Base-by-base conservation (phyloP, 2,888 invertebrate genomes). In the Lepidochitona cinerea region DNA sequence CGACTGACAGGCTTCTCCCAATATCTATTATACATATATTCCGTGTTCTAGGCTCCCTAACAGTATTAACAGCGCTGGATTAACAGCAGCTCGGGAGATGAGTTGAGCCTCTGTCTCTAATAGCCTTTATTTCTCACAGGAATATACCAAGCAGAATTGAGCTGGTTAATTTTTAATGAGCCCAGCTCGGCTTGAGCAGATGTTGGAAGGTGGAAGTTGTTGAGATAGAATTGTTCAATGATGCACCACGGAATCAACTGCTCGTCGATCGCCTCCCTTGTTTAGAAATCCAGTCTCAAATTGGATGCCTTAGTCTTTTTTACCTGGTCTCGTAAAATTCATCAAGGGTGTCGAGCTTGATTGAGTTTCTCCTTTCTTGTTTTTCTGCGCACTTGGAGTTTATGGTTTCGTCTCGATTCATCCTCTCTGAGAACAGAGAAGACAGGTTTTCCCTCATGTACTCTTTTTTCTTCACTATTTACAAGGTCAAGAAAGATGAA, bases 311-410 rank as follows among this genome's bases (percentile, higher is more conserved):
- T 26, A 29, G 26, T 59, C 32, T 59, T 59, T n/a, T n/a, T 59
- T 59, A 59, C 59, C 59, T 59, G 59, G 26, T 29, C 4, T 59
- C 59, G 23, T 26, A 59, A 59, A 59, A 52, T 12, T 41, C 1
- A 23, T 33, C 64, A 37, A 52, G 53, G 32, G 75, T 65, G 72
- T 70, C n/a, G 68, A 68, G 70, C 71, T 35, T 53, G 4, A 49
- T 49, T 23, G 49, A 49, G n/a, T n/a, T n/a, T n/a, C n/a, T n/a
- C n/a, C n/a, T n/a, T n/a, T n/a, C n/a, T n/a, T n/a, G n/a, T n/a
- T n/a, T n/a, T n/a, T n/a, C n/a, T n/a, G n/a, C n/a, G n/a, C n/a
- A n/a, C n/a, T n/a, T n/a, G n/a, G n/a, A n/a, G n/a, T n/a, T n/a
- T n/a, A n/a, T n/a, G n/a, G n/a, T n/a, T n/a, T n/a, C n/a, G n/a